Evolutionary conservation across 1,140 invertebrate genomes (phyloP).

Genomic region (Apis florea): DNA sequence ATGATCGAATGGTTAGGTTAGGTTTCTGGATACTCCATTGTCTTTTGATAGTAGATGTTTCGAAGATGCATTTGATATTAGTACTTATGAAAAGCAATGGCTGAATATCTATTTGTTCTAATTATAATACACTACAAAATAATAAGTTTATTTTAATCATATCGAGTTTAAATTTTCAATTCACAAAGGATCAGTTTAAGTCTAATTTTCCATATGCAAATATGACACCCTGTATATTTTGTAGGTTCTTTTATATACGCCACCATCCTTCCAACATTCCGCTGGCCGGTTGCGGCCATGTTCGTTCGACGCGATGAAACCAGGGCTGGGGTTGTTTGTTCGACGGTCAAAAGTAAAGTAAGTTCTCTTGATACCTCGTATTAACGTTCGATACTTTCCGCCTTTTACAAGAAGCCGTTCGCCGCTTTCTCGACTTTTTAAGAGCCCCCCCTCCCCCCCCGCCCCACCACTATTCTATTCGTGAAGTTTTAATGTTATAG

Average conservation of each 20-base stretch:
- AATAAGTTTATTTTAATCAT: too few species aligned
- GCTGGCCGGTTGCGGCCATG: not conserved
- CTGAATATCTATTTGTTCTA: too few species aligned
- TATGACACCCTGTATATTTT: constrained; percentile 8
- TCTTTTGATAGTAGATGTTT: too few species aligned
- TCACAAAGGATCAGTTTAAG: too few species aligned
- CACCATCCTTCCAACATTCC: not conserved
- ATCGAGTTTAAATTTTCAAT: too few species aligned
- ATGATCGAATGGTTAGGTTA: too few species aligned
- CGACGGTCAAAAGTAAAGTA: constrained; percentile 40
- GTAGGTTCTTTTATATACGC: not conserved
- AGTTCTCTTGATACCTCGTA: constrained; percentile 41
- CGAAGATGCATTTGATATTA: too few species aligned
- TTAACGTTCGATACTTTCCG: constrained; percentile 46
- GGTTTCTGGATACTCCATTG: too few species aligned
- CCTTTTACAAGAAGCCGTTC: constrained; percentile 27
- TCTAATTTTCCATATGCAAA: too few species aligned
- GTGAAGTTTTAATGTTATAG: constrained; percentile 19
- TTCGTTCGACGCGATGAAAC: constrained; percentile 42
- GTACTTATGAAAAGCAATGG: too few species aligned
- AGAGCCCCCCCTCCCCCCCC: not conserved
- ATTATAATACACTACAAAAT: too few species aligned
- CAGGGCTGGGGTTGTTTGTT: constrained; percentile 14
- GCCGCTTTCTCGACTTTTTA: constrained; percentile 21
- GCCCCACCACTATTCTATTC: too few species aligned